These are phyloP conservation scores for Epinotia nisella DNA, from an alignment of 2,888 invertebrate species.

Conservation along the genomic window DNA sequence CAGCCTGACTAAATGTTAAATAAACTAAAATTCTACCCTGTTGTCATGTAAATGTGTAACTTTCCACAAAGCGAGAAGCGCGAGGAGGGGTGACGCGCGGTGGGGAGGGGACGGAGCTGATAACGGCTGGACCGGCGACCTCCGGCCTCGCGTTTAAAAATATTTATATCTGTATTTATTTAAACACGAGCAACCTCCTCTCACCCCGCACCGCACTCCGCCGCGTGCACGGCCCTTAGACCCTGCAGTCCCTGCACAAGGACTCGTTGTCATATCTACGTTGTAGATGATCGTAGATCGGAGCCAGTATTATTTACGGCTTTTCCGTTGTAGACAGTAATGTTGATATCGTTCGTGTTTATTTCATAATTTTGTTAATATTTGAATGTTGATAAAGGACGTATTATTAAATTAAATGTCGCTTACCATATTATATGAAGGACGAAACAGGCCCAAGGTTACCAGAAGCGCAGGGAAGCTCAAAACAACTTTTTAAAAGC, in stretches of 20 bases:
- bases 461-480: too few relatives aligned
- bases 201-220: constrained; percentile 33
- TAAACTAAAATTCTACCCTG: constrained; percentile 11
- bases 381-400: too few relatives aligned
- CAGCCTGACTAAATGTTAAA: neutral
- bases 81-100: constrained; percentile 38
- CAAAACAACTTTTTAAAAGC: too few relatives aligned
- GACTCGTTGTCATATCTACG: constrained; percentile 28
- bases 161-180: constrained; percentile 68
- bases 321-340: neutral
- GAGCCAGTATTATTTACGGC: neutral
- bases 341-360: neutral
- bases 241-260: constrained; percentile 24
- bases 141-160: constrained; percentile 67
- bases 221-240: constrained; percentile 21
- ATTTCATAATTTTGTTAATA: neutral
- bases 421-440: too few relatives aligned
- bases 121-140: constrained; percentile 67
- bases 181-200: constrained; percentile 50
- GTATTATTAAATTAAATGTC: too few relatives aligned
- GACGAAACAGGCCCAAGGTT: too few relatives aligned
- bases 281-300: constrained; percentile 23
- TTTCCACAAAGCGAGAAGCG: constrained; percentile 42
- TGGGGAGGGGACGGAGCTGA: constrained; percentile 53
- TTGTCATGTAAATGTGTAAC: constrained; percentile 43